Evolutionary conservation across 2,888 invertebrate genomes (phyloP), one percentile per base, ranked within the genome.

Genomic region (Apamea monoglypha): DNA sequence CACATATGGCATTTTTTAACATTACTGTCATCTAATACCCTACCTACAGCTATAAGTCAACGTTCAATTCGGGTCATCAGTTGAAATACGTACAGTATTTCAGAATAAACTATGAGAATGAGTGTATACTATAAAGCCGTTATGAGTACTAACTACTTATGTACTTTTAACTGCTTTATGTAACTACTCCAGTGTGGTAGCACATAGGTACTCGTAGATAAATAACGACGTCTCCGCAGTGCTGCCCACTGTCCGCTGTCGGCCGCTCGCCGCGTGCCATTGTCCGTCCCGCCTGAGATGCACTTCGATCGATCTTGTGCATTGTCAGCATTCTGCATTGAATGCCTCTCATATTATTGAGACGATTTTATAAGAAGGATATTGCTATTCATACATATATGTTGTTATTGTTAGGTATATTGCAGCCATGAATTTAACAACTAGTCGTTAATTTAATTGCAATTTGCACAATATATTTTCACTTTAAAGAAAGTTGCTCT

Each of bases 401-500:
- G 40, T n/a, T 53, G 21, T 40, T 50, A 40, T 53, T 18, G 32
- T 61, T 36, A 59, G 16, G 21, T 74, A 74, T 53, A 61, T 21
- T 21, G 7, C n/a, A 44, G 40, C 25, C 66, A 59, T 32, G 59
- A 67, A 68, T 53, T 61, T 25, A 68, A 40, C 53, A 53, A 18
- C 8, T 12, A 21, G 36, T 50, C 36, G 68, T 63, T 63, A 63
- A 63, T n/a, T 29, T 47, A 69, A 56, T 69, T 69, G 36, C 47
- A 69, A 68, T 69, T 82, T 63, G 21, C 61, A 47, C 76, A 82
- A 63, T 61, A 71, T 32, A 50, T 79, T 63, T 80, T 80, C 74
- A 67, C 44, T 73, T 29, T 80, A 75, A 61, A 76, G 73, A 80
- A 83, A 80, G 81, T 61, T 74, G 50, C 64, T 59, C 16, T 14